Evolutionary conservation across 2,113 vertebrate species (phyloP), one percentile per base, ranked within the genome.

Genomic region (Microcebus ravelobensis): DNA sequence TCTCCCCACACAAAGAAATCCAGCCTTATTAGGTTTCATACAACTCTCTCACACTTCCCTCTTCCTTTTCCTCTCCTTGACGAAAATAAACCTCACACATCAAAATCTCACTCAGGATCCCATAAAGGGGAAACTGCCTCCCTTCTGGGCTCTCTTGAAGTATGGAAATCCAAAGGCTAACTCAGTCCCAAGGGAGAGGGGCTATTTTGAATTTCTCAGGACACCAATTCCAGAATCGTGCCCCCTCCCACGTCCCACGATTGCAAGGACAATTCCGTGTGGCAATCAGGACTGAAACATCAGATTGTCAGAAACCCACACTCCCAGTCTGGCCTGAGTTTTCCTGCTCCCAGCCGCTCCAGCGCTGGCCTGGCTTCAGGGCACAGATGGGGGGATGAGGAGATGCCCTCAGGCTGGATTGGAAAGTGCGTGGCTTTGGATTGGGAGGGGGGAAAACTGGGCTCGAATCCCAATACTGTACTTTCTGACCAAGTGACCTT

Each of bases 201-300:
- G 48, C 52, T 68, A 39, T 89, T 94, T 81, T 86, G 48, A 63
- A 73, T 85, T 91, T 88, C 80, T 93, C 76, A 94, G 73, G n/a
- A 84, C 21, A 73, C 39, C 4, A 52, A 34, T 89, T 94, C 4
- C 50, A 80, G 71, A 93, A 81, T 39, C 5, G 0, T 34, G 42
- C 1, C 23, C n/a, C n/a, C 17, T n/a, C 27, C 74, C 27, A 13
- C 74, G 84, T 68, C 25, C 45, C 55, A 42, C 5, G 36, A 36
- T 23, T 34, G 29, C 50, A 74, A 77, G 83, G 65, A 59, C 50
- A 84, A 80, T 91, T 50, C 17, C 21, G 42, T 83, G 42, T 12
- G 18, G 76, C 50, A 81, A 8, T 29, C 0, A 31, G 55, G 7
- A 71, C 48, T 34, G 63, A 79, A 73, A 39, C 31, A 45, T 45